Evolutionary conservation across 2,888 invertebrate species (phyloP).

Genomic region (Trachelus troglodyta): DNA sequence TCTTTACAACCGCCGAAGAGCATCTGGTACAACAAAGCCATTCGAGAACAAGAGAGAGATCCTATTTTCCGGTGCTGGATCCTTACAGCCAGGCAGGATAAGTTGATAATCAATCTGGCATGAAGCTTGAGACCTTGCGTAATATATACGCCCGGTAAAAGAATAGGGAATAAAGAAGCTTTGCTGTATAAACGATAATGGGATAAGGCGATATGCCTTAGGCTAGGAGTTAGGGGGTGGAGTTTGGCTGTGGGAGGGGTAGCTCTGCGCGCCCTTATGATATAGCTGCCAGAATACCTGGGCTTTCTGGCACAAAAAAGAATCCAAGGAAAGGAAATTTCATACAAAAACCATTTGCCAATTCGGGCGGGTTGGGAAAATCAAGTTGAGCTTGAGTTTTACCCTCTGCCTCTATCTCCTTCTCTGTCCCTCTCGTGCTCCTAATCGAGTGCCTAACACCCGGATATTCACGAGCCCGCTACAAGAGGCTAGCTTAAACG

Average conservation of each 20-base stretch:
- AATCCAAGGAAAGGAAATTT: neutral
- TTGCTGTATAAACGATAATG: slow-evolving; percentile 3
- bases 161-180: slow-evolving; percentile 3
- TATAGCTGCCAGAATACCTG: neutral
- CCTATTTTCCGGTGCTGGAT: neutral
- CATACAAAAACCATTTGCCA: neutral
- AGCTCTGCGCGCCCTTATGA: neutral
- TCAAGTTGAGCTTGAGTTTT: neutral
- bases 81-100: neutral
- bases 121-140: neutral
- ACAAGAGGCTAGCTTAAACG: slow-evolving; percentile 15
- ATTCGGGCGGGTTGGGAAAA: neutral
- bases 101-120: neutral
- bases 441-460: slow-evolving; percentile 53
- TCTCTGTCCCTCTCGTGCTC: neutral
- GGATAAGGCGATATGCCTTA: neutral
- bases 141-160: neutral
- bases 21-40: neutral
- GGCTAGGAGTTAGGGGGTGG: neutral
- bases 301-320: neutral
- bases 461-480: slow-evolving; percentile 42
- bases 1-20: neutral
- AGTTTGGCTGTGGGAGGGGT: neutral
- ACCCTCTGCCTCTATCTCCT: neutral
- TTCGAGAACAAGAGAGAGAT: neutral